These are phyloP conservation scores for Leptobrachium leishanense DNA, from an alignment of 2,113 vertebrate genomes.

Conservation along the genomic window DNA sequence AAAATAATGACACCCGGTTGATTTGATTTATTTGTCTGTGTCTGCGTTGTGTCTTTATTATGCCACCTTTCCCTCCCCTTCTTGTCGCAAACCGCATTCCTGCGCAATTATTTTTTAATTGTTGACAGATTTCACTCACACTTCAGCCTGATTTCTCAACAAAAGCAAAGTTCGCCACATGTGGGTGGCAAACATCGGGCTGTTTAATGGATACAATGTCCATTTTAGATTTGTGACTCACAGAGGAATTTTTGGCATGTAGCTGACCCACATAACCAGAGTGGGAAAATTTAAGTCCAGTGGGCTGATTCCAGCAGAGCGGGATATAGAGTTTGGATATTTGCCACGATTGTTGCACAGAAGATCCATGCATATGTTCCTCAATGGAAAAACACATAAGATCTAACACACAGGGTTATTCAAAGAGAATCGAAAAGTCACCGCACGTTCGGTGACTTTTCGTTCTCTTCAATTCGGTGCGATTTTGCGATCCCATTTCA, in stretches of 20 bases:
- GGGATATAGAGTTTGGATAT: fast-evolving
- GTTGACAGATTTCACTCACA: conserved; percentile 49
- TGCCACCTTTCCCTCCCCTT: conserved; percentile 5
- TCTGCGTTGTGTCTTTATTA: conserved; percentile 23
- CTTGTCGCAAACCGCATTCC: conserved; percentile 21
- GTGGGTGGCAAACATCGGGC: conserved; percentile 34
- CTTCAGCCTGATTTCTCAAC: conserved; percentile 38
- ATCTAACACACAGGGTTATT: conserved; percentile 4
- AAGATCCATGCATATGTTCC: conserved; percentile 25
- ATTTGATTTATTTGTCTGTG: conserved; percentile 29
- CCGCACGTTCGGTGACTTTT: no score
- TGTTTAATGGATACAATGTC: conserved; percentile 27
- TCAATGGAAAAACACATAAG: conserved; percentile 26
- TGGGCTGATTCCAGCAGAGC: conserved; percentile 19
- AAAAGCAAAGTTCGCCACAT: conserved; percentile 44
- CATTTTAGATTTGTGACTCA: conserved; percentile 46
- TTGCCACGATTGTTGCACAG: background rate
- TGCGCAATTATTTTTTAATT: conserved; percentile 46
- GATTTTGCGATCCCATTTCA: no score
- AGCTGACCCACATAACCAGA: conserved; percentile 1
- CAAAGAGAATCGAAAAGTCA: no score
- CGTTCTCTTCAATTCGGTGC: no score
- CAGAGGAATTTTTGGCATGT: conserved; percentile 27
- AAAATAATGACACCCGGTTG: background rate
- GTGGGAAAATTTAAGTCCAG: conserved; percentile 27